Evolutionary conservation across 1,140 invertebrate species (phyloP).

Genomic region (Mercenaria mercenaria): DNA sequence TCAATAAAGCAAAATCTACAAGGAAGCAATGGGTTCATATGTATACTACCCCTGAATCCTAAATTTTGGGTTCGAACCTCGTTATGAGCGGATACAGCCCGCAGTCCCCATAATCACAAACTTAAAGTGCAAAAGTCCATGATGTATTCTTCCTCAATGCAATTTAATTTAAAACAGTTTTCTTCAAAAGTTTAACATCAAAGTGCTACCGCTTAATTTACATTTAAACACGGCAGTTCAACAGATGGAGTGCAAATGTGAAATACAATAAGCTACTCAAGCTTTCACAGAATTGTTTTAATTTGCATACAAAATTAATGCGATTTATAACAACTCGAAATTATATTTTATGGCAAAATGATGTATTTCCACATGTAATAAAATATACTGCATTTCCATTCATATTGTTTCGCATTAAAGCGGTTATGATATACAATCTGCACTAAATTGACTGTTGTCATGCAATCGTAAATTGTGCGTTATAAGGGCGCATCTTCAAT

Average conservation of each 20-base stretch:
- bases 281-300: not conserved
- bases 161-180: too few species aligned
- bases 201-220: too few species aligned
- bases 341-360: not conserved
- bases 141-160: too few species aligned
- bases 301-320: not conserved
- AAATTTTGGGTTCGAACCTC: too few species aligned
- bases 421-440: not conserved
- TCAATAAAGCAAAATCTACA: too few species aligned
- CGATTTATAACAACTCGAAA: not conserved
- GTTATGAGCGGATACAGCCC: too few species aligned
- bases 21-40: too few species aligned
- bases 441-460: not conserved
- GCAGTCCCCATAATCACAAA: too few species aligned
- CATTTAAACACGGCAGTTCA: too few species aligned
- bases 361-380: constrained; percentile 4
- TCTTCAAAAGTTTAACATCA: too few species aligned
- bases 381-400: not conserved
- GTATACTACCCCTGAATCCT: too few species aligned
- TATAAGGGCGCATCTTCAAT: constrained; percentile 30
- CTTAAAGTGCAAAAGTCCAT: too few species aligned
- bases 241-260: not conserved
- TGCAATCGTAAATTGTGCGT: not conserved
- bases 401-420: not conserved
- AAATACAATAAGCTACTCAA: not conserved